phyloP scores from a whole-genome alignment of 2,797 vertebrate species.

The Argentina silus region DNA sequence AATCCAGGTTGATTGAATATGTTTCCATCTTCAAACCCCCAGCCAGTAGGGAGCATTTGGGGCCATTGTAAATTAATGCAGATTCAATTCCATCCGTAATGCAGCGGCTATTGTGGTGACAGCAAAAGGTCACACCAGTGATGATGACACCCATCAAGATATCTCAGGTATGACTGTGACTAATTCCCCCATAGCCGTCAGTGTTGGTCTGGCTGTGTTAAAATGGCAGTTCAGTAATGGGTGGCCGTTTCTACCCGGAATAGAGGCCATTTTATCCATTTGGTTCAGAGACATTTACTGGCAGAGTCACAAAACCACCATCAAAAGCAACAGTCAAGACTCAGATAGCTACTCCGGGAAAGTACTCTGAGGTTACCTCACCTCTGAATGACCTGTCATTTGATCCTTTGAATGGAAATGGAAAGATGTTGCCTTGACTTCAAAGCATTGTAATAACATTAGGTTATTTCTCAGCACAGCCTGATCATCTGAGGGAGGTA shows the following conservation, averaged over 20 bases:
- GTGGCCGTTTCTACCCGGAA: no score
- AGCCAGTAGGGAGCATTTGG: background rate
- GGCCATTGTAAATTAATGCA: background rate
- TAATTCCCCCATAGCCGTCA: no score
- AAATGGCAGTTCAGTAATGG: no score
- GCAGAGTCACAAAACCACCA: no score
- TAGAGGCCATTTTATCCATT: no score
- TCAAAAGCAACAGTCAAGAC: no score
- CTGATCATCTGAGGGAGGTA: no score
- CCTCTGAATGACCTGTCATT: background rate
- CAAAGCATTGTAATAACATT: background rate
- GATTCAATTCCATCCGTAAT: background rate
- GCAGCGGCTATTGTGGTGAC: background rate
- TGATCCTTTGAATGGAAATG: background rate
- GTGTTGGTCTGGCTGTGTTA: no score
- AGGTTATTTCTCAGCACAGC: background rate
- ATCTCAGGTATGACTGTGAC: background rate
- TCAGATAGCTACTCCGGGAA: background rate
- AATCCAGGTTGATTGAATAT: background rate
- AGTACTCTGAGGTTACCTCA: background rate
- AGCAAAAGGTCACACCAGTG: background rate
- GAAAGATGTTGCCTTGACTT: background rate
- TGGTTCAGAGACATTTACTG: no score
- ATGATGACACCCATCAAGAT: background rate
- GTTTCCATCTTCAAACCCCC: background rate